Conservation (phyloP, 2,888 invertebrate species). For the Periphyllus acericola region DNA sequence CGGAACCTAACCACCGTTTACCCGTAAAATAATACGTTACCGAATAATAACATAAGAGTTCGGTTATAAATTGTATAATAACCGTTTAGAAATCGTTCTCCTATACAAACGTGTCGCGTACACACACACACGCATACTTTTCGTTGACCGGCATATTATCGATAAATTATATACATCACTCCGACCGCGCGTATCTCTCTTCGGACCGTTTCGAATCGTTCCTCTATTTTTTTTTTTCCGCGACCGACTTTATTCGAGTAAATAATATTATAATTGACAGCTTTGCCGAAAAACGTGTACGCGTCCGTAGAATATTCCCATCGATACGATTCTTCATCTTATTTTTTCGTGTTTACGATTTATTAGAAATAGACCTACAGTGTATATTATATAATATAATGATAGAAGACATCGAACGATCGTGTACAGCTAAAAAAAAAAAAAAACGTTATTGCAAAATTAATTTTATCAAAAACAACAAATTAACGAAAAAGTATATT, state of each 20-base stretch:
- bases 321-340: not conserved
- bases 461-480: not conserved
- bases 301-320: not conserved
- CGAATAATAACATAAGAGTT: not conserved
- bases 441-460: not conserved
- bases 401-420: too few species aligned
- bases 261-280: conserved; percentile 6
- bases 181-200: too few species aligned
- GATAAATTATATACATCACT: too few species aligned
- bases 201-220: conserved; percentile 9
- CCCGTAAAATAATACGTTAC: not conserved
- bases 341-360: not conserved
- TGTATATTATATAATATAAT: not conserved
- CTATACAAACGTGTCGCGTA: not conserved
- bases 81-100: conserved; percentile 26
- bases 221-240: not conserved
- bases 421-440: not conserved
- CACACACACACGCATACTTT: not conserved
- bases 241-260: not conserved
- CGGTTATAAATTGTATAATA: not conserved
- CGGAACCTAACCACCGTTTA: conserved; percentile 1
- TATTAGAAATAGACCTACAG: not conserved
- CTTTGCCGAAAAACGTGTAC: not conserved
- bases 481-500: not conserved
- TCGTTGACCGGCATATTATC: too few species aligned